Evolutionary conservation across 2,797 vertebrate genomes (phyloP).

Genomic region (Ibycter americanus): DNA sequence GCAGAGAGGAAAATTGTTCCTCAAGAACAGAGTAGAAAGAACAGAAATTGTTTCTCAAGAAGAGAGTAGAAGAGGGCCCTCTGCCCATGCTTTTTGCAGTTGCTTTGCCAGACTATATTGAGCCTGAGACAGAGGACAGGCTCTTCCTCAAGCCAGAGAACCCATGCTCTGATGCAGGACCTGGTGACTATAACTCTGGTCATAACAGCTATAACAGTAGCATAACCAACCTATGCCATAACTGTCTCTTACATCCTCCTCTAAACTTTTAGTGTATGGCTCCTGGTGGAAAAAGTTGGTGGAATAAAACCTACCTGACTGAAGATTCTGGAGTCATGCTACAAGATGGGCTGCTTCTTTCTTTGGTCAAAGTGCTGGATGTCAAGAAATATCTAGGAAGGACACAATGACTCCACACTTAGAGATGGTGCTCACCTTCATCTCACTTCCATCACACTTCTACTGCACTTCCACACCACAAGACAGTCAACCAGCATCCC

Average conservation of each 20-base stretch:
- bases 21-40: neutral
- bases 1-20: neutral
- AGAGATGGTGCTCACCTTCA: neutral
- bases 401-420: neutral
- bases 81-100: neutral
- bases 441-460: neutral
- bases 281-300: neutral
- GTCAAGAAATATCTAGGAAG: neutral
- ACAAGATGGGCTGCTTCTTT: neutral
- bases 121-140: neutral
- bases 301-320: accelerated
- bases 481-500: neutral
- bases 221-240: neutral
- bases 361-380: neutral
- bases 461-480: neutral
- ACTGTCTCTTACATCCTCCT: neutral
- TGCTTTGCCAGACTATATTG: neutral
- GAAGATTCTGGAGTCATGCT: neutral
- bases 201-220: neutral
- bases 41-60: neutral
- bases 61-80: neutral
- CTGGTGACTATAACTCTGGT: neutral
- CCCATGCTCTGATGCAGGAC: neutral
- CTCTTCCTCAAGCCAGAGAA: neutral
- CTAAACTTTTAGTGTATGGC: neutral